Percentiles rank a stretch among this genome's conserved stretches.
These are phyloP conservation scores for Myzus persicae DNA, from an alignment of 1,140 invertebrate species.

Conservation along the genomic window DNA sequence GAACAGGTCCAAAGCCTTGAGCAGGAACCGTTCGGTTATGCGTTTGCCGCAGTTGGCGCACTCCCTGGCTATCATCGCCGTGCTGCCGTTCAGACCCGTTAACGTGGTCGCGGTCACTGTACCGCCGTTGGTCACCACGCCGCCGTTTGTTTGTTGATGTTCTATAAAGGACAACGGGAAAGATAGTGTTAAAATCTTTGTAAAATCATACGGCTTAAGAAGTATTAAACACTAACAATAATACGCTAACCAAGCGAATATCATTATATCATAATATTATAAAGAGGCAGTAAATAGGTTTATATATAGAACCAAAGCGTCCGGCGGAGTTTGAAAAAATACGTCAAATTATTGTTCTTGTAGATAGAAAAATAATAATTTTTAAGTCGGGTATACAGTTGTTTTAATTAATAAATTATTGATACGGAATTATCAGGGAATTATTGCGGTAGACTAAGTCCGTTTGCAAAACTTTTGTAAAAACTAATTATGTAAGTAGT, in stretches of 20 bases:
- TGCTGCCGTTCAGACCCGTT: conserved; percentile 42
- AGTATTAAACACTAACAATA: not conserved
- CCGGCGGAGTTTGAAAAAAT: not conserved
- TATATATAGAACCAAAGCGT: not conserved
- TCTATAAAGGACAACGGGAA: not conserved
- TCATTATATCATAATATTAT: too few relatives aligned
- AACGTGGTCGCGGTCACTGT: conserved; percentile 47
- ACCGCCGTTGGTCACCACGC: conserved; percentile 43
- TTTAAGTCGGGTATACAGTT: not conserved
- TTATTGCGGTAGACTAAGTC: not conserved
- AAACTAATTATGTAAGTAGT: conserved; percentile 24
- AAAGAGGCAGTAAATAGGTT: not conserved
- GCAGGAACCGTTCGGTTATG: conserved; percentile 67
- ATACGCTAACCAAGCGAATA: too few relatives aligned
- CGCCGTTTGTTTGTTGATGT: conserved; percentile 51
- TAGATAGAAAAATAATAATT: not conserved
- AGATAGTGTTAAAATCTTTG: not conserved
- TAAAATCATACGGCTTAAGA: not conserved
- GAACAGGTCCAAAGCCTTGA: conserved; percentile 88
- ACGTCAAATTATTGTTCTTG: not conserved
- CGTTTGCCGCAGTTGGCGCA: conserved; percentile 65
- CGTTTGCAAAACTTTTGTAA: not conserved
- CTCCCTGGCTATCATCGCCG: conserved; percentile 61
- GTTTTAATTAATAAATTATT: conserved; percentile 26
- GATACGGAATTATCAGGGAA: not conserved